phyloP scores from a whole-genome alignment of 2,113 vertebrate genomes.

The Nycticryphes semicollaris region DNA sequence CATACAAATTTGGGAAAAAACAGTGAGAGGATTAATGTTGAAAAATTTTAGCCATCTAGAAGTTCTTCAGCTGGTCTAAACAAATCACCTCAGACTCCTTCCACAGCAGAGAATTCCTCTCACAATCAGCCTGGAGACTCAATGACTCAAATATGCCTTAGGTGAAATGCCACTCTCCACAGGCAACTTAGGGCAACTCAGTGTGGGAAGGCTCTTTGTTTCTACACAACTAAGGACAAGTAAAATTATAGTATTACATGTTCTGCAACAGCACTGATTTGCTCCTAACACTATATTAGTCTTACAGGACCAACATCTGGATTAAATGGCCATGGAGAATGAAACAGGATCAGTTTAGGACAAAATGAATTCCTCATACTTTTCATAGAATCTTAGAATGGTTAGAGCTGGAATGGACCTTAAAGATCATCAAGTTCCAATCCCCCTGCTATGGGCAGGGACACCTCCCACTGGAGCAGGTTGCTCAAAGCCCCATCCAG shows the following conservation, averaged over 20 bases:
- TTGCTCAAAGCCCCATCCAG: no score
- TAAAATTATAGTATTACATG: neutral
- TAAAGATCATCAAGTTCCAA: no score
- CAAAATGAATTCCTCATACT: neutral
- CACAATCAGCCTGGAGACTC: neutral
- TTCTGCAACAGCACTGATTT: neutral
- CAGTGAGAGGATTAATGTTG: neutral
- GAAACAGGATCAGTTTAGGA: neutral
- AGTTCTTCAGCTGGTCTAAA: neutral
- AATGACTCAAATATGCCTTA: neutral
- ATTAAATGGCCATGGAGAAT: neutral
- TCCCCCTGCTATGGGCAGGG: no score
- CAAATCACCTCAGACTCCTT: neutral
- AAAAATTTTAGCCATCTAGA: neutral
- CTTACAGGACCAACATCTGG: fast-evolving
- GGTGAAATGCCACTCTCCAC: neutral
- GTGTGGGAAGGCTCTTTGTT: neutral
- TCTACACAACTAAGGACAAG: neutral
- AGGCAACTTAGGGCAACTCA: neutral
- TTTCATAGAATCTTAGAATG: neutral
- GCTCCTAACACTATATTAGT: neutral
- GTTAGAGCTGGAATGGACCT: no score
- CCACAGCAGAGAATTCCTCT: neutral
- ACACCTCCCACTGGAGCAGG: no score
- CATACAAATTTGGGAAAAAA: neutral